Percentiles rank a stretch among this genome's conserved stretches.
Evolutionary conservation across 2,888 invertebrate species (phyloP).

Genomic region (Eristalis tenax): DNA sequence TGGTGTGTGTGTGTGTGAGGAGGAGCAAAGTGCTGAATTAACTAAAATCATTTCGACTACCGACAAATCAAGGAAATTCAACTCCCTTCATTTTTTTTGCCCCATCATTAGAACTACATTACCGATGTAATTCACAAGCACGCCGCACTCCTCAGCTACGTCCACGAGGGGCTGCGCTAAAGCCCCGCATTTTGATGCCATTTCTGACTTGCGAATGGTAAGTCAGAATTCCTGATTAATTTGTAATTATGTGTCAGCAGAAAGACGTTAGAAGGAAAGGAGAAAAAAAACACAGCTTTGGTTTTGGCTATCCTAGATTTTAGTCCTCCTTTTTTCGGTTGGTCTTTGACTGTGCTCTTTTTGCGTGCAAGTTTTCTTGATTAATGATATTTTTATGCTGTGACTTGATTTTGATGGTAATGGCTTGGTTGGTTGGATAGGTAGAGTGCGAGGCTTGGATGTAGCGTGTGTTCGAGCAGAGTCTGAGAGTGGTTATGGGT

Average conservation of each 20-base stretch:
- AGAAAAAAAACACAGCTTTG: background rate
- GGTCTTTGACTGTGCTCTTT: conserved; percentile 18
- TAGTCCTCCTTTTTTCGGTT: conserved; percentile 9
- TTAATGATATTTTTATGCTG: conserved; percentile 57
- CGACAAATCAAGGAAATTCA: conserved; percentile 22
- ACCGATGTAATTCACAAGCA: conserved; percentile 10
- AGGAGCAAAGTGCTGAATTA: conserved; percentile 46
- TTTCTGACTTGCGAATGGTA: conserved; percentile 40
- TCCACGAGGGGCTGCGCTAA: background rate
- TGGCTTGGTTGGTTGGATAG: background rate
- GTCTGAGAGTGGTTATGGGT: too few relatives aligned
- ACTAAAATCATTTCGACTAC: conserved; percentile 37
- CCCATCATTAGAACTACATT: conserved; percentile 52
- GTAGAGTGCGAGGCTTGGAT: too few relatives aligned
- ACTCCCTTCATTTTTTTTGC: background rate
- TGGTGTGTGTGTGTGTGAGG: background rate
- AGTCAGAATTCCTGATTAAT: conserved; percentile 66
- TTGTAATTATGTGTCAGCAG: conserved; percentile 72
- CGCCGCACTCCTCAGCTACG: background rate
- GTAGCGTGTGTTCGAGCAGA: too few relatives aligned
- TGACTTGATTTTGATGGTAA: conserved; percentile 25
- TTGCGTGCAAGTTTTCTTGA: conserved; percentile 30
- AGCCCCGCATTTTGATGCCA: conserved; percentile 44
- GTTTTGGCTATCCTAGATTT: conserved; percentile 17
- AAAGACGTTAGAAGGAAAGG: conserved; percentile 10